Evolutionary conservation across 1,140 invertebrate genomes (phyloP).

Genomic region (Drosophila nigromelanica): DNA sequence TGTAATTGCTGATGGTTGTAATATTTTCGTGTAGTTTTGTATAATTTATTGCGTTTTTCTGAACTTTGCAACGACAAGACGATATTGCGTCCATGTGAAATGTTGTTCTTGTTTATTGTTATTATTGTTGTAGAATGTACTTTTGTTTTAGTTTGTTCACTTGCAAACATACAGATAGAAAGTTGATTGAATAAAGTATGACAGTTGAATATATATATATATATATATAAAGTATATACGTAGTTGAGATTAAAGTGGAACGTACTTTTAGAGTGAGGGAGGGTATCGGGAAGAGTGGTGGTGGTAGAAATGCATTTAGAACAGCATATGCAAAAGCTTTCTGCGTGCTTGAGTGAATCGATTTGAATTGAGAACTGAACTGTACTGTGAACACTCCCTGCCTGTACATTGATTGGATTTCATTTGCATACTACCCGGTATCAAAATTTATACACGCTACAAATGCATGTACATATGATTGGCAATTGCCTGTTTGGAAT

Average conservation of each 20-base stretch:
- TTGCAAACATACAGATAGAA: slow-evolving; percentile 70
- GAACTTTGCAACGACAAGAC: slow-evolving; percentile 24
- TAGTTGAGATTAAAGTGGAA: slow-evolving; percentile 23
- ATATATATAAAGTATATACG: slow-evolving; percentile 8
- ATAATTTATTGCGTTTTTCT: not conserved
- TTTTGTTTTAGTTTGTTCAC: slow-evolving; percentile 44
- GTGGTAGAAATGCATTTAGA: slow-evolving; percentile 31
- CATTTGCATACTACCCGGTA: slow-evolving; percentile 6
- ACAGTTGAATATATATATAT: slow-evolving; percentile 39
- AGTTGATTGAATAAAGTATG: slow-evolving; percentile 63
- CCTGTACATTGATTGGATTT: slow-evolving; percentile 1
- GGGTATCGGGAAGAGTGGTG: slow-evolving; percentile 3
- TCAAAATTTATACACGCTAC: too few relatives aligned
- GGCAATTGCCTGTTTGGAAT: not conserved
- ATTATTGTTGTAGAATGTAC: slow-evolving; percentile 29
- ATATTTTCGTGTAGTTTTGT: not conserved
- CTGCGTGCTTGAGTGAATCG: slow-evolving; percentile 49
- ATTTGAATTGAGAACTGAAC: slow-evolving; percentile 43
- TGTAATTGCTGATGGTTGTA: slow-evolving; percentile 41
- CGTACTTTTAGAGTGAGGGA: slow-evolving; percentile 10
- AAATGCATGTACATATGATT: not conserved
- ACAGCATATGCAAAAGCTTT: slow-evolving; percentile 61
- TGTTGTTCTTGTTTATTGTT: slow-evolving; percentile 22
- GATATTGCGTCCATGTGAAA: slow-evolving; percentile 11
- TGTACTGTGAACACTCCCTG: slow-evolving; percentile 22